Conservation (phyloP, 2,113 vertebrate species). For the Cichladusa arquata region DNA sequence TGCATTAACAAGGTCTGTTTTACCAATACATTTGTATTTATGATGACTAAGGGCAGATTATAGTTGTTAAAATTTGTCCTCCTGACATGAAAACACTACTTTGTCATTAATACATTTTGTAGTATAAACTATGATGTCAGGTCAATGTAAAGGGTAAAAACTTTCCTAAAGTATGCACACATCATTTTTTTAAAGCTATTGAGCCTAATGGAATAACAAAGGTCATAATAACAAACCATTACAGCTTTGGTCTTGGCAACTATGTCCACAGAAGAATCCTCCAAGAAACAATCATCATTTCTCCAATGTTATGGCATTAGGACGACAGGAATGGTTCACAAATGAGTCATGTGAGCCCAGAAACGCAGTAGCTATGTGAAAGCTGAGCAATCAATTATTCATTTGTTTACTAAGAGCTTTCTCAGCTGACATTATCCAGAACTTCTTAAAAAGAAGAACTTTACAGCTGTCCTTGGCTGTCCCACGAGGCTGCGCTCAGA, state of each 20-base stretch:
- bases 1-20: constrained; percentile 83
- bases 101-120: constrained; percentile 81
- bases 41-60: constrained; percentile 84
- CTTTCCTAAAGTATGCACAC: constrained; percentile 80
- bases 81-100: constrained; percentile 80
- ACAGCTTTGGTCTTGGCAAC: constrained; percentile 84
- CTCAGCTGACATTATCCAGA: constrained; percentile 83
- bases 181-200: constrained; percentile 79
- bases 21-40: constrained; percentile 86
- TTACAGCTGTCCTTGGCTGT: constrained; percentile 77
- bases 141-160: constrained; percentile 87
- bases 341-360: constrained; percentile 77
- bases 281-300: constrained; percentile 81
- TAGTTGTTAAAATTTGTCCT: constrained; percentile 81
- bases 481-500: constrained; percentile 30
- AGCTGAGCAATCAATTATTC: constrained; percentile 81
- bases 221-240: constrained; percentile 98
- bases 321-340: constrained; percentile 79
- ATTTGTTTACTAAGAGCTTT: constrained; percentile 85
- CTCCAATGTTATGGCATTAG: constrained; percentile 85
- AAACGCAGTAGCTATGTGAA: constrained; percentile 78
- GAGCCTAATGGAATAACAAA: constrained; percentile 95
- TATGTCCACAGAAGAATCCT: constrained; percentile 79
- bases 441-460: constrained; percentile 73
- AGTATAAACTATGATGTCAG: constrained; percentile 84